phyloP scores from a whole-genome alignment of 2,113 vertebrate genomes.

The Thomomys bottae region DNA sequence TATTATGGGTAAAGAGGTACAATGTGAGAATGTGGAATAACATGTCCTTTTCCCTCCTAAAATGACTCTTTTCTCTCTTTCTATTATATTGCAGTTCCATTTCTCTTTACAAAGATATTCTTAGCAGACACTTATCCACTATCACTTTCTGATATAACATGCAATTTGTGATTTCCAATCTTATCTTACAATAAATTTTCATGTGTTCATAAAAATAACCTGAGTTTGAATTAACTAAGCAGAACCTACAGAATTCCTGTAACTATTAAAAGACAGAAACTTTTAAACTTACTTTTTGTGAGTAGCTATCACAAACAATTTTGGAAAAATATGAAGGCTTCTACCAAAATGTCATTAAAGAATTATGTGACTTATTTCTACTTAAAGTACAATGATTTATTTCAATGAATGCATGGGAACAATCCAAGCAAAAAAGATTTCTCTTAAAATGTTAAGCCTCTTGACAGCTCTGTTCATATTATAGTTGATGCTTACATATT shows the following conservation, averaged over 20 bases:
- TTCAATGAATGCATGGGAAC: neutral
- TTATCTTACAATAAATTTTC: conserved; percentile 75
- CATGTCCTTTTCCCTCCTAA: conserved; percentile 72
- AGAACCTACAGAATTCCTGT: conserved; percentile 52
- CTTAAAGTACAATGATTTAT: conserved; percentile 38
- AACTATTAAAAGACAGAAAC: neutral
- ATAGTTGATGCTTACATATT: neutral
- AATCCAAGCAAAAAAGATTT: neutral
- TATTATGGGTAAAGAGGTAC: conserved; percentile 24
- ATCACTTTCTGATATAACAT: conserved; percentile 67
- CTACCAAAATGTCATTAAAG: conserved; percentile 21
- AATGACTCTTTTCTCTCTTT: conserved; percentile 65
- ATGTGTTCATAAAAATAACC: conserved; percentile 73
- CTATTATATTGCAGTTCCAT: conserved; percentile 65
- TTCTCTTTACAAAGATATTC: conserved; percentile 69
- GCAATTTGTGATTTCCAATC: conserved; percentile 72
- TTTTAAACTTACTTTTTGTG: too few relatives aligned
- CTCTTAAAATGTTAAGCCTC: neutral
- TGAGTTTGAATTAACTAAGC: conserved; percentile 59
- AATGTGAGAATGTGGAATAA: conserved; percentile 57
- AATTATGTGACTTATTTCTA: conserved; percentile 23
- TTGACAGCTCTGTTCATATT: neutral
- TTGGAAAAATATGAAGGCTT: conserved; percentile 42
- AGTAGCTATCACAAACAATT: conserved; percentile 34
- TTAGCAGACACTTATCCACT: conserved; percentile 76